Percentiles rank a stretch among this genome's conserved stretches.
These are phyloP conservation scores for Cetoscarus ocellatus DNA, from an alignment of 2,797 vertebrate genomes.

Conservation along the genomic window DNA sequence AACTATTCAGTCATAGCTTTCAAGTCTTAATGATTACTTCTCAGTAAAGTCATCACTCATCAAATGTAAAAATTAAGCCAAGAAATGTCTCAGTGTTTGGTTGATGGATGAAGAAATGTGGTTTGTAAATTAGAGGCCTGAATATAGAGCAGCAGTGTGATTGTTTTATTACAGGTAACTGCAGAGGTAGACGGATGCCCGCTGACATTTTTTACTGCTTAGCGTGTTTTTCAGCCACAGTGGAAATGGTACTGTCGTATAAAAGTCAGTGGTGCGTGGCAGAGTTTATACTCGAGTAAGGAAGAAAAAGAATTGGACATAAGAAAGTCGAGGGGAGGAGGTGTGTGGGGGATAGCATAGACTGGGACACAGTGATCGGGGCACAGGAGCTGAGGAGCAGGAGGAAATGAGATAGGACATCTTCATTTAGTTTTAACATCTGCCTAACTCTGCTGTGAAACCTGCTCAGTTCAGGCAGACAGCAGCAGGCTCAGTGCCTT, in stretches of 20 bases:
- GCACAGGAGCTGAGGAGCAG: conserved; percentile 26
- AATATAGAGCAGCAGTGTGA: conserved; percentile 29
- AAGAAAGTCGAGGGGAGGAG: not conserved
- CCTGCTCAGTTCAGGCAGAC: conserved; percentile 50
- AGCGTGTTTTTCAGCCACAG: conserved; percentile 64
- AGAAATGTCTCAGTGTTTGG: conserved; percentile 10
- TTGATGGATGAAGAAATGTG: conserved; percentile 46
- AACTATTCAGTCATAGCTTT: conserved; percentile 4
- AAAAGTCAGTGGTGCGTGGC: conserved; percentile 65
- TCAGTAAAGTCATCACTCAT: conserved; percentile 39
- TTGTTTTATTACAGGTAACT: conserved; percentile 23
- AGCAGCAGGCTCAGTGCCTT: conserved; percentile 47
- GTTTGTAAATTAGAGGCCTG: conserved; percentile 44
- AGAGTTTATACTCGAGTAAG: conserved; percentile 49
- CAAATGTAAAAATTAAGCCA: conserved; percentile 14
- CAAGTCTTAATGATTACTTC: conserved; percentile 28
- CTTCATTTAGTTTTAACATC: conserved; percentile 73
- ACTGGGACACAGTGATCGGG: conserved; percentile 36
- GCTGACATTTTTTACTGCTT: conserved; percentile 73
- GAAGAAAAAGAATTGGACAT: conserved; percentile 45
- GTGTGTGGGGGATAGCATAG: not conserved
- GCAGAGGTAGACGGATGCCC: conserved; percentile 57
- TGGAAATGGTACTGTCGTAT: conserved; percentile 76
- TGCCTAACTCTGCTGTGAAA: conserved; percentile 50
- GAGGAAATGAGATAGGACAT: conserved; percentile 69